Evolutionary conservation across 2,113 vertebrate genomes (phyloP).

Genomic region (Mus spicilegus): DNA sequence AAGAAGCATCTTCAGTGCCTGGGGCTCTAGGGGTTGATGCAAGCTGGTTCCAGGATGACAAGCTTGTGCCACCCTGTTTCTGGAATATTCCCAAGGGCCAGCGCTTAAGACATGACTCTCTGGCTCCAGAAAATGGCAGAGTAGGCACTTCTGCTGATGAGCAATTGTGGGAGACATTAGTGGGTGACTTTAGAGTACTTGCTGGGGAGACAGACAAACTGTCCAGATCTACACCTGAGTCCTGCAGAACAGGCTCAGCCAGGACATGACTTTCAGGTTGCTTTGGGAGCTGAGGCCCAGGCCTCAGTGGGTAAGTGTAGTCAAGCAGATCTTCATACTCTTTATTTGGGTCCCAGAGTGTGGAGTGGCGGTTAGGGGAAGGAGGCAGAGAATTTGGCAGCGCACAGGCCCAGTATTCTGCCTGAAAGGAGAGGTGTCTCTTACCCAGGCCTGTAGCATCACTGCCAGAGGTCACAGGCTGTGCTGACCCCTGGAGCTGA

Average conservation of each 20-base stretch:
- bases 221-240: slow-evolving; percentile 94
- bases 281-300: slow-evolving; percentile 83
- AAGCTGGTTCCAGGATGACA: slow-evolving; percentile 32
- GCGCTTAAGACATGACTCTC: background rate
- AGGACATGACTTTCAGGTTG: slow-evolving; percentile 55
- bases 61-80: slow-evolving; percentile 67
- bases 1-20: slow-evolving; percentile 52
- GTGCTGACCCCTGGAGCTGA: slow-evolving; percentile 32
- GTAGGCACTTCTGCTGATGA: slow-evolving; percentile 29
- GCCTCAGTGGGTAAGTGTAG: slow-evolving; percentile 94
- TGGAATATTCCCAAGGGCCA: slow-evolving; percentile 59
- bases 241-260: slow-evolving; percentile 86
- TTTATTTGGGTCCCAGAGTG: slow-evolving; percentile 91
- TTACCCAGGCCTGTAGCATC: background rate
- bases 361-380: slow-evolving; percentile 88
- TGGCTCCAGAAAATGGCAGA: slow-evolving; percentile 25
- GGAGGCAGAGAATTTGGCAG: slow-evolving; percentile 90
- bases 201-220: slow-evolving; percentile 87
- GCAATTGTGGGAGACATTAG: slow-evolving; percentile 55
- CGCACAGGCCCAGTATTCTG: slow-evolving; percentile 93
- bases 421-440: slow-evolving; percentile 86
- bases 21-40: slow-evolving; percentile 68
- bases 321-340: slow-evolving; percentile 95
- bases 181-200: slow-evolving; percentile 77
- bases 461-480: background rate